Conservation (phyloP, 2,797 vertebrate species). For the Trachops cirrhosus region DNA sequence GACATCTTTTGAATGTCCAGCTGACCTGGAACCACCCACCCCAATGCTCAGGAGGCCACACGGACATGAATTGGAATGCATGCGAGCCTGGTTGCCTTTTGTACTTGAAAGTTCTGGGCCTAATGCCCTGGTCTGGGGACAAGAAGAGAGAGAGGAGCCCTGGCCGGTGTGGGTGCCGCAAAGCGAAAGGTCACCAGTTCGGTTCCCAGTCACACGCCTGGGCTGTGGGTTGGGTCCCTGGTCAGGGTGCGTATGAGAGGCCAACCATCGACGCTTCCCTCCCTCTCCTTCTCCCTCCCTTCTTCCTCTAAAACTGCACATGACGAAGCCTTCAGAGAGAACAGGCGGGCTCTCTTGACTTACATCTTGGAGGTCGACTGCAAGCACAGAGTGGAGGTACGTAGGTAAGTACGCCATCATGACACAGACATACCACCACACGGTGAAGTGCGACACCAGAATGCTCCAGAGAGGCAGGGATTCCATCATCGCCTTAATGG, state of each 20-base stretch:
- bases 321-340: not conserved
- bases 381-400: constrained; percentile 86
- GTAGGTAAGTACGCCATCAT: constrained; percentile 86
- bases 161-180: not conserved
- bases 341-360: constrained; percentile 50
- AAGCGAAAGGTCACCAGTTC: too few species aligned
- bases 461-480: constrained; percentile 89
- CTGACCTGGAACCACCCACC: not conserved
- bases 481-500: constrained; percentile 81
- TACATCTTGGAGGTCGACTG: constrained; percentile 87
- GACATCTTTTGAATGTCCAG: not conserved
- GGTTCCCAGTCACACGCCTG: too few species aligned
- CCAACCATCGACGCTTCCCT: not conserved
- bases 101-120: not conserved
- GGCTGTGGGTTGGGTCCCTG: not conserved
- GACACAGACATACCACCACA: constrained; percentile 86
- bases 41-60: not conserved
- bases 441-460: constrained; percentile 86
- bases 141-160: not conserved
- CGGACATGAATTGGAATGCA: not conserved
- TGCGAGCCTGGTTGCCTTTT: not conserved
- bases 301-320: not conserved
- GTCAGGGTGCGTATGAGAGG: not conserved
- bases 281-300: not conserved
- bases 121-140: not conserved